Base-by-base conservation (phyloP, 2,888 invertebrate species). In the Serrognathus titanus region DNA sequence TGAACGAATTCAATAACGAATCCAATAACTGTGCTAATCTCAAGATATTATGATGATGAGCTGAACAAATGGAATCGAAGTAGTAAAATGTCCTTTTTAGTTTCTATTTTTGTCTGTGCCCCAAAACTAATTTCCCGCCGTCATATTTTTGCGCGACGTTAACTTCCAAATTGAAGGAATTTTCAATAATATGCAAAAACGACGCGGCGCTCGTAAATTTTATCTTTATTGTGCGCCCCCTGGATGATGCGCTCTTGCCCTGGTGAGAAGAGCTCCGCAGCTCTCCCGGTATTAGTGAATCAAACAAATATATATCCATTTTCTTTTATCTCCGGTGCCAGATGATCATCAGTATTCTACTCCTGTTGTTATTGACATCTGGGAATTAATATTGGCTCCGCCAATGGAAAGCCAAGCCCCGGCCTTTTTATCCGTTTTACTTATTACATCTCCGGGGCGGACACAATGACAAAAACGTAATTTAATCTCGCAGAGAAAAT, bases 321-420 rank as follows among this genome's bases (percentile, higher is more conserved):
- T 52, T 52, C 31, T 52, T 46, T 52, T 43, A 46, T 52, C 52
- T 43, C 46, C 52, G 43, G 45, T 11, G 41, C 46, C 46, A 46
- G 13, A 51, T 31, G 52, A 52, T 52, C 52, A 52, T 52, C 46
- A 45, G 52, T 52, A 52, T 52, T 52, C 52, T 11, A 36, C 13
- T 13, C 37, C 36, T 45, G 52, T 52, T 52, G 52, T 52, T 52
- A 52, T 52, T 52, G 52, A 31, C 52, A 52, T 52, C 52, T 43
- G 13, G 35, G 46, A 52, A 52, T 52, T 52, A 52, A 52, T 52
- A 45, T 52, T 11, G 52, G 24, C 41, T 45, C 45, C 43, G 13
- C 16, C 10, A 11, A 16, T 20, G 20, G 43, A 43, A 6, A 11
- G 13, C 43, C 16, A 9, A 9, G 16, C 3, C 20, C 20, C 20